These are phyloP conservation scores for Clytia hemisphaerica DNA, from an alignment of 30 jellyfish, hydroid and myxozoan genomes.

Conservation along the genomic window DNA sequence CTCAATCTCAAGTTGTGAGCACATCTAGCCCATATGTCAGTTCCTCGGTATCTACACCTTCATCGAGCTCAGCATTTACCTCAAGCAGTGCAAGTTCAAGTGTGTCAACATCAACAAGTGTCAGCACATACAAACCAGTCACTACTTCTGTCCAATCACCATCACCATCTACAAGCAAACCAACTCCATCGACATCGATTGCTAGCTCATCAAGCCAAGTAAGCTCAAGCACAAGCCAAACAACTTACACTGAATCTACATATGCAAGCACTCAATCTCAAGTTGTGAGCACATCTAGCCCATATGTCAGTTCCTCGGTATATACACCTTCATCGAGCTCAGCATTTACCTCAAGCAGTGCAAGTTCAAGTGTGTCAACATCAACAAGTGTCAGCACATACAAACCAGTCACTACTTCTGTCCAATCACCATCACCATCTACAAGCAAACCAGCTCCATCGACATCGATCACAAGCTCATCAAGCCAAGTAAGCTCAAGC, in stretches of 20 bases:
- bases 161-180: slow-evolving; percentile 2
- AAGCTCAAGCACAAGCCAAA: not conserved
- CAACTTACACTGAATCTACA: slow-evolving; percentile 1
- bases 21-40: no score
- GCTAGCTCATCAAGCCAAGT: not conserved
- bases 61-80: not conserved
- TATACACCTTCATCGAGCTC: slow-evolving; percentile 3
- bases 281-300: not conserved
- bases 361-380: not conserved
- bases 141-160: not conserved
- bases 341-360: not conserved
- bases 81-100: slow-evolving; percentile 6
- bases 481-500: no score
- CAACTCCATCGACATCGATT: not conserved
- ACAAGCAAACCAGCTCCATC: not conserved
- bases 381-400: not conserved
- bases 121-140: not conserved
- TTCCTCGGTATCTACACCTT: no score
- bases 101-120: not conserved
- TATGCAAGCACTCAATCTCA: not conserved
- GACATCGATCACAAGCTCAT: slow-evolving; percentile 5
- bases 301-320: not conserved
- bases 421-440: not conserved
- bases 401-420: not conserved
- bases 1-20: no score